Evolutionary conservation across 2,888 invertebrate genomes (phyloP).

Genomic region (Acanthosepion pharaonis): DNA sequence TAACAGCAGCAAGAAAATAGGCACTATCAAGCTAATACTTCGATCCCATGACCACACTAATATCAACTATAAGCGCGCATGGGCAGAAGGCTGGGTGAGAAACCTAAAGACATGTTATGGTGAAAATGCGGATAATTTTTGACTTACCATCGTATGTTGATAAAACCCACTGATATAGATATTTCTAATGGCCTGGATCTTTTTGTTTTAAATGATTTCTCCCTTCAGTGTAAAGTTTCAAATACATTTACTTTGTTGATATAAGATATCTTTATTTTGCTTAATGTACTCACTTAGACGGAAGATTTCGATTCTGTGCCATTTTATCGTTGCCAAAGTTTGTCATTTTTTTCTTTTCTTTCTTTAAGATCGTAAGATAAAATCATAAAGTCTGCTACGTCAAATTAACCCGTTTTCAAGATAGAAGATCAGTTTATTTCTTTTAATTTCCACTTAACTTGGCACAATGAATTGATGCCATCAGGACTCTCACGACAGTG

Average conservation of each 20-base stretch:
- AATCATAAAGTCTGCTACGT: not conserved
- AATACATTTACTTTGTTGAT: not conserved
- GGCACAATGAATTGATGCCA: not conserved
- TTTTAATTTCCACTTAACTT: not conserved
- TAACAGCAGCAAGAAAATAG: no score
- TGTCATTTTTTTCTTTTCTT: not conserved
- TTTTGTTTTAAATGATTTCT: not conserved
- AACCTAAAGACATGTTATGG: no score
- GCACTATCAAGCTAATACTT: no score
- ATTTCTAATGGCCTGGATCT: not conserved
- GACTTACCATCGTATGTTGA: no score
- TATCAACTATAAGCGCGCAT: no score
- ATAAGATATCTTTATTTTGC: not conserved
- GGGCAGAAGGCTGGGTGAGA: no score
- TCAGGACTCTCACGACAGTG: not conserved
- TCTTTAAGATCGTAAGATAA: not conserved
- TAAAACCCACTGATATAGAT: not conserved
- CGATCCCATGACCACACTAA: no score
- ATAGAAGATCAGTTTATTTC: not conserved
- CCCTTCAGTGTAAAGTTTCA: not conserved
- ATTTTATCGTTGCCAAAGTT: not conserved
- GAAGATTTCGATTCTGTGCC: not conserved
- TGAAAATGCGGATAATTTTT: no score
- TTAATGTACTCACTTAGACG: not conserved
- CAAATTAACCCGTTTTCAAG: not conserved